Evolutionary conservation across 1,140 invertebrate genomes (phyloP), one percentile per base, ranked within the genome.

Genomic region (Lineus longissimus): DNA sequence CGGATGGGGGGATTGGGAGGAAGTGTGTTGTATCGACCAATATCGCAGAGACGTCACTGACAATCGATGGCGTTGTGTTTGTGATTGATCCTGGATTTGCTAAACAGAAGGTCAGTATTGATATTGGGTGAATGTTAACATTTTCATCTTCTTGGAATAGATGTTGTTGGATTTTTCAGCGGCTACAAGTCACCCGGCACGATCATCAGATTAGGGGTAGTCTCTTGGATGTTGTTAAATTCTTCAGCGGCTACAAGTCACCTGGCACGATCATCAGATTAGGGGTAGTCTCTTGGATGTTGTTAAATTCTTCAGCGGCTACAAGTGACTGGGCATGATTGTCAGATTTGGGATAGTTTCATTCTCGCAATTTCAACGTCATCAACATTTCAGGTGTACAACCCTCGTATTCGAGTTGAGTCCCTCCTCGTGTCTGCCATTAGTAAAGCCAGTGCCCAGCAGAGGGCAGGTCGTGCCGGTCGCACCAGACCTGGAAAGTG

Each of bases 71-170:
- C 63, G 95, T 99, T n/a, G 97, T 99, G 6, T 99, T 98, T 84
- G 97, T 99, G 0, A 99, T 99, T 76, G 97, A 99, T 85, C 96
- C 97, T n/a, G 97, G 97, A 17, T 99, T 99, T 86, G 94, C 96
- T 0, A 99, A 99, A 81, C 97, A 99, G 81, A 99, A 98, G 84
- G 91, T 88, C 79, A 60, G 27, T 19, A 41, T 22, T 54, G 36
- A 9, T 6, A 54, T 54, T 54, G 30, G 4, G 27, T 29, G n/a
- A 57, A 29, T n/a, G 4, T n/a, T n/a, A n/a, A n/a, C n/a, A n/a
- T n/a, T n/a, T n/a, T n/a, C n/a, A n/a, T n/a, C n/a, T n/a, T n/a
- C n/a, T n/a, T n/a, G n/a, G n/a, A n/a, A n/a, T n/a, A n/a, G n/a
- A n/a, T n/a, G n/a, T n/a, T n/a, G n/a, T n/a, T n/a, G n/a, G n/a